phyloP scores from a whole-genome alignment of 1,140 invertebrate genomes.

The Delia radicum region DNA sequence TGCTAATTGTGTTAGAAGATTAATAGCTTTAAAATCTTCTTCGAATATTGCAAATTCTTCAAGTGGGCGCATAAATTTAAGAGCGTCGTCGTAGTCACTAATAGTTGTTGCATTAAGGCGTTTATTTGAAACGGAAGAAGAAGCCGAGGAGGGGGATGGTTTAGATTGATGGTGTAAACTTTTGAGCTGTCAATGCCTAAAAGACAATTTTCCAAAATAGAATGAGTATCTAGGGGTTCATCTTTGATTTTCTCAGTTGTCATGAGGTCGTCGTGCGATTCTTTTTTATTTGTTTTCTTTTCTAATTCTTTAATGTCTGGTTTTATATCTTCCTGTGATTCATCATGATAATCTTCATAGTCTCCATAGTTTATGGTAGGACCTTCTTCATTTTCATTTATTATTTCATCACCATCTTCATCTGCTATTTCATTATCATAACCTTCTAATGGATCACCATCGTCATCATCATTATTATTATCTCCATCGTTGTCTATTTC shows the following conservation, averaged over 20 bases:
- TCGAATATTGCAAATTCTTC: slow-evolving; percentile 27
- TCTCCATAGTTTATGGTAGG: slow-evolving; percentile 24
- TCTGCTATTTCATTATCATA: slow-evolving; percentile 2
- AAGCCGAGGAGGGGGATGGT: not conserved
- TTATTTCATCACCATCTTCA: not conserved
- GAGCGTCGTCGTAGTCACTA: slow-evolving; percentile 7
- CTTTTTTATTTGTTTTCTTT: not conserved
- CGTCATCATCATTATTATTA: slow-evolving; percentile 29
- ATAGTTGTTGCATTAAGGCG: not conserved
- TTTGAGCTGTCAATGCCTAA: not conserved
- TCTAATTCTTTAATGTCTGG: not conserved
- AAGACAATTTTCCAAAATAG: not conserved
- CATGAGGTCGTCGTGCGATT: no score
- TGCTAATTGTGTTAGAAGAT: slow-evolving; percentile 26
- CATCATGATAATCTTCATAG: not conserved
- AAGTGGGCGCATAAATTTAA: slow-evolving; percentile 10
- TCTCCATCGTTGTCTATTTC: not conserved
- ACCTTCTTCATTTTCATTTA: slow-evolving; percentile 20
- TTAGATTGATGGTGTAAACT: not conserved
- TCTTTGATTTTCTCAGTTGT: not conserved
- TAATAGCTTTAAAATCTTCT: slow-evolving; percentile 29
- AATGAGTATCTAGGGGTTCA: not conserved
- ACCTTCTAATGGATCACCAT: slow-evolving; percentile 30
- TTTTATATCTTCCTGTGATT: not conserved
- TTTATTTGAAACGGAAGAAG: not conserved